phyloP scores from a whole-genome alignment of 1,140 invertebrate genomes.

The Heliconius hewitsoni region DNA sequence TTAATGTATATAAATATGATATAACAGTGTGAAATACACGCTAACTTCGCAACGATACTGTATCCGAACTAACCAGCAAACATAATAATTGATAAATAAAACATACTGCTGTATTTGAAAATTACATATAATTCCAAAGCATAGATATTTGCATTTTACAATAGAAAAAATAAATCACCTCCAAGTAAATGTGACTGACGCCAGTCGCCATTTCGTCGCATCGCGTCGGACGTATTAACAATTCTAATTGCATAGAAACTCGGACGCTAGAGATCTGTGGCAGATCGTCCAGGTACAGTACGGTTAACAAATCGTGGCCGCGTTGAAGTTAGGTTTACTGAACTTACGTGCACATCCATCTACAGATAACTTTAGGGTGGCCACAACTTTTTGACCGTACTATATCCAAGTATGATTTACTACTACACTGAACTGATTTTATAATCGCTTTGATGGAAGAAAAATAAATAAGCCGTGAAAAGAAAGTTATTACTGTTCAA shows the following conservation, averaged over 20 bases:
- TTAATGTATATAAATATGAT: too few relatives aligned
- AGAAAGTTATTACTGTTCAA: background rate
- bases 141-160: background rate
- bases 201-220: constrained; percentile 24
- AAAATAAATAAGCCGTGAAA: constrained; percentile 26
- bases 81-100: too few relatives aligned
- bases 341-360: too few relatives aligned
- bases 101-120: background rate
- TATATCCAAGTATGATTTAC: too few relatives aligned
- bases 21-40: too few relatives aligned
- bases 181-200: constrained; percentile 16
- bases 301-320: too few relatives aligned
- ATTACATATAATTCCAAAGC: background rate
- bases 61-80: too few relatives aligned
- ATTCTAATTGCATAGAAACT: constrained; percentile 34
- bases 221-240: constrained; percentile 27
- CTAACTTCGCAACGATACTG: too few relatives aligned
- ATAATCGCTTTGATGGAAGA: constrained; percentile 2
- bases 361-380: too few relatives aligned
- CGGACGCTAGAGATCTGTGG: constrained; percentile 19
- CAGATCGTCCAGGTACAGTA: background rate
- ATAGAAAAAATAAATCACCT: constrained; percentile 12
- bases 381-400: too few relatives aligned
- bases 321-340: too few relatives aligned
- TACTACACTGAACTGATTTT: background rate